Evolutionary conservation across 2,113 vertebrate species (phyloP), one percentile per base, ranked within the genome.

Genomic region (Rhinolophus ferrumequinum): DNA sequence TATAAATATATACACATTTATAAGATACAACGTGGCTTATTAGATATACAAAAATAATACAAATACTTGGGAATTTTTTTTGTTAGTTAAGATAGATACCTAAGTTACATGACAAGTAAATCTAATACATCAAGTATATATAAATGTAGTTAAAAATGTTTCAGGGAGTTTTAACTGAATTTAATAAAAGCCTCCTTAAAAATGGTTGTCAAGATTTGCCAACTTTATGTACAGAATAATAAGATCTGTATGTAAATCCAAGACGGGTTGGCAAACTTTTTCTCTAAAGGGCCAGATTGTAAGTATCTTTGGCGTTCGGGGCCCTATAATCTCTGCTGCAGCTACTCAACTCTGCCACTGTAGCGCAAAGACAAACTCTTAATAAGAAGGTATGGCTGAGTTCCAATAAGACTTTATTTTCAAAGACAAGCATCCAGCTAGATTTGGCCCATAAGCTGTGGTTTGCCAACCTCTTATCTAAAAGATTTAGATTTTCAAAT

Each of bases 51-150:
- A 88, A 56, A 96, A 41, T 82, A 82, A 69, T 64, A 69, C 13
- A 64, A 84, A 88, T n/a, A 60, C 54, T 73, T 89, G 69, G 52
- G 26, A n/a, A 86, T 24, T 79, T 95, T 95, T 95, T 86, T 64
- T 44, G 84, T 94, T 75, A 50, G 58, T 92, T 64, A 95, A 90
- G 58, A 70, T 41, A 76, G 6, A 52, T 35, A 60, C 70, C 16
- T 70, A 47, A 96, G 13, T 88, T 67, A 54, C 38, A 38, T 50
- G 52, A 72, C 87, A 80, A 94, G 52, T 54, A 76, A 92, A 79
- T 69, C 14, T 88, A 84, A 81, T 52, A 38, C 4, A 70, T 47
- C 15, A 94, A 54, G 52, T 82, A 54, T n/a, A 60, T 30, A 30
- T 77, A 56, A 28, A 58, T 77, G 54, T 88, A 82, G 1, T 96